Base-by-base conservation (phyloP, 2,888 invertebrate species). In the Pocota personata region DNA sequence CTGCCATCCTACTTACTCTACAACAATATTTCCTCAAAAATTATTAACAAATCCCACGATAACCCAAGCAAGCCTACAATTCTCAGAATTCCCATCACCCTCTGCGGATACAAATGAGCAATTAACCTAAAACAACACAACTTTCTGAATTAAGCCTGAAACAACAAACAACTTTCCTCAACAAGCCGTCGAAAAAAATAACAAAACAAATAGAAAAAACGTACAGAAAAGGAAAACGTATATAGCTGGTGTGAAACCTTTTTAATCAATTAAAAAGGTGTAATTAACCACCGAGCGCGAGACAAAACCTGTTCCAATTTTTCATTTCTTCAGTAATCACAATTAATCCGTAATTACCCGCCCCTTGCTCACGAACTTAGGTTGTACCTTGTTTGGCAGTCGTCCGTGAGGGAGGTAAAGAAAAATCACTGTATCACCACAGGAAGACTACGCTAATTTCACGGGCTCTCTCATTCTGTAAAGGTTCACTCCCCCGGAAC, bases 261-360 rank as follows among this genome's bases (percentile, higher is more conserved):
- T 60, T 75, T 75, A 76, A 76, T 66, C 66, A 76, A 66, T 66
- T 57, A 58, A 66, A 75, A 48, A 21, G 76, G 46, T 43, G 27
- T 66, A 66, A 66, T 76, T 76, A 67, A 46, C 48, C 58, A 58
- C 19, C 16, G 24, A 37, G 5, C 32, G 58, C 19, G 27, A 55
- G n/a, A 37, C 16, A 48, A 10, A 32, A 37, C 57, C 27, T 24
- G 35, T 48, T 48, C 27, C 67, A 77, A 67, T 77, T 67, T 60
- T 60, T 60, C 77, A 50, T 67, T 69, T 12, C 30, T 76, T 24
- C 40, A 66, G 66, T 60, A 75, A 80, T 76, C 57, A 76, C 76
- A 76, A 82, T 69, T 69, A 82, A 69, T 82, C 60, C 16, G 57
- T 64, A 76, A 71, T 82, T 76, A 77, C 69, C 37, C 37, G 19